A percentile compares a stretch with the other conserved stretches of the same genome.
Evolutionary conservation across 2,113 vertebrate genomes (phyloP).

Genomic region (Oophaga pumilio): DNA sequence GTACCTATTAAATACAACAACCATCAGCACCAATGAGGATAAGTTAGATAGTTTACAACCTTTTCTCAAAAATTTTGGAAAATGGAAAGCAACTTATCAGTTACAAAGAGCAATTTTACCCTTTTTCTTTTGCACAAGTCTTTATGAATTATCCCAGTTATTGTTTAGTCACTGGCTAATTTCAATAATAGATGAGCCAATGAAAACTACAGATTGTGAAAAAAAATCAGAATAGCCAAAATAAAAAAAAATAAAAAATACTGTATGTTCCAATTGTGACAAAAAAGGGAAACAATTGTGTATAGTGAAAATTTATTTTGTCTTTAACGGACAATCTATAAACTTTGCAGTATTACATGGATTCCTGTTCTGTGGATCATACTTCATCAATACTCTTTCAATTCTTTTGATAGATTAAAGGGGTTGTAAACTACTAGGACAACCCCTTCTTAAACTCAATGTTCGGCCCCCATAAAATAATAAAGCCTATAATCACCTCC

Average conservation of each 20-base stretch:
- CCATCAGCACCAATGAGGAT: constrained; percentile 59
- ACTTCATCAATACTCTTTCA: neutral
- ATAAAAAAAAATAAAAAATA: neutral
- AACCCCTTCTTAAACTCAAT: no score
- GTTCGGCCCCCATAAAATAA: no score
- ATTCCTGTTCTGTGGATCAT: neutral
- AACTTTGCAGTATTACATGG: neutral
- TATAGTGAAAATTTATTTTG: neutral
- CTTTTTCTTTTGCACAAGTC: neutral
- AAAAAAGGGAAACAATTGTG: neutral
- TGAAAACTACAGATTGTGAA: neutral
- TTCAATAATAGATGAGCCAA: neutral
- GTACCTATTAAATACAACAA: constrained; percentile 53
- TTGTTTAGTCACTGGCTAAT: neutral
- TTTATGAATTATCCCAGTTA: neutral
- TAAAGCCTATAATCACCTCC: no score
- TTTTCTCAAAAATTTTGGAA: neutral
- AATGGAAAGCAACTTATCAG: neutral
- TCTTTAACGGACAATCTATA: neutral
- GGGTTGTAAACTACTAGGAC: no score
- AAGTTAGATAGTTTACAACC: neutral
- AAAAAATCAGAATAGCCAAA: neutral
- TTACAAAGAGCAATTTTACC: neutral
- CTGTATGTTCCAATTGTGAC: neutral
- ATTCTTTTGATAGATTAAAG: neutral